phyloP scores from a whole-genome alignment of 2,797 vertebrate species.

The Parauchenoglanis ngamensis region DNA sequence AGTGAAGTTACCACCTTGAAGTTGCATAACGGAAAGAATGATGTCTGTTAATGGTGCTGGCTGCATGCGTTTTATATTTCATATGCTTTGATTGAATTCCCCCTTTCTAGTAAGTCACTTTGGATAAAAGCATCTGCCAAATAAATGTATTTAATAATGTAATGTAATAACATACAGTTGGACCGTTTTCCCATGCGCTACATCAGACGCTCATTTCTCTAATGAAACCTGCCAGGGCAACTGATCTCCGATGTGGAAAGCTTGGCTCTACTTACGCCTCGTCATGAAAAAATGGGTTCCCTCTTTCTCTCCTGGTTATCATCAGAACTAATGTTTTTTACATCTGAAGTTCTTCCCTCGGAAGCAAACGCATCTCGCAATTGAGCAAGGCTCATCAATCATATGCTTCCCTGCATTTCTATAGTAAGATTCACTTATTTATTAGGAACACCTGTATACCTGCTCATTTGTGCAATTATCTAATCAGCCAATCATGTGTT shows the following conservation, averaged over 20 bases:
- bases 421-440: neutral
- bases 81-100: neutral
- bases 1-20: neutral
- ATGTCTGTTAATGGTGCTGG: neutral
- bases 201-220: constrained; percentile 13
- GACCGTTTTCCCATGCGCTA: constrained; percentile 5
- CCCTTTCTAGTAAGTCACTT: neutral
- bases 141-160: constrained; percentile 8
- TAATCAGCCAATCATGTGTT: neutral
- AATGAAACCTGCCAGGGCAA: constrained; percentile 19
- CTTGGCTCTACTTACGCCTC: neutral
- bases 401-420: neutral
- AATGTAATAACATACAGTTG: neutral
- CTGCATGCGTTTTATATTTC: constrained; percentile 10
- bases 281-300: neutral
- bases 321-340: neutral
- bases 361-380: neutral
- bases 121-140: constrained; percentile 22
- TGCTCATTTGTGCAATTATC: neutral
- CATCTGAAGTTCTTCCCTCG: neutral
- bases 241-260: neutral
- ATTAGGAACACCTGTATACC: neutral
- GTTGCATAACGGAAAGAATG: neutral
- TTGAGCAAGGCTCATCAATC: neutral
- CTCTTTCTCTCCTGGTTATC: neutral